These are phyloP conservation scores for Drosophila saltans DNA, from an alignment of 1,140 invertebrate genomes.

Conservation along the genomic window DNA sequence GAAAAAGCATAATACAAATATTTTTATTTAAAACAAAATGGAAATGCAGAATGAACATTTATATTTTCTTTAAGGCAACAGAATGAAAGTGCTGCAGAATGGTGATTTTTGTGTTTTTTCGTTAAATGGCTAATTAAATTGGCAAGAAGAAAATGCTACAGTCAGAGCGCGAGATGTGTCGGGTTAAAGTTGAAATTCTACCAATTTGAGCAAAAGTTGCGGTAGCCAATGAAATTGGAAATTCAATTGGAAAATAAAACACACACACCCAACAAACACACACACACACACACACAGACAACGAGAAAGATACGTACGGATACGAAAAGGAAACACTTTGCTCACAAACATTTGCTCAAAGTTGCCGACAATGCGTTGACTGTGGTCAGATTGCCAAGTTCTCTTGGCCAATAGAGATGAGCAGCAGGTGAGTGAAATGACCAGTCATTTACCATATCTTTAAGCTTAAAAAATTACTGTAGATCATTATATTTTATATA, in stretches of 20 bases:
- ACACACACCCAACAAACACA: constrained; percentile 9
- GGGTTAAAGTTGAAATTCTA: constrained; percentile 33
- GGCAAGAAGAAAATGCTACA: constrained; percentile 38
- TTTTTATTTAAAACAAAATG: constrained; percentile 35
- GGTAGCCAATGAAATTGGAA: constrained; percentile 61
- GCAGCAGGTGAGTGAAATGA: background rate
- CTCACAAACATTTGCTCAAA: constrained; percentile 64
- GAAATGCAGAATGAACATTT: background rate
- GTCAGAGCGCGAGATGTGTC: constrained; percentile 19
- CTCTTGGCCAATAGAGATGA: constrained; percentile 23
- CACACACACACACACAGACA: constrained; percentile 27
- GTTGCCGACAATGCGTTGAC: constrained; percentile 45
- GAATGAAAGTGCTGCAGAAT: background rate
- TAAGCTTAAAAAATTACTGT: too few species aligned
- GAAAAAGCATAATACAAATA: background rate
- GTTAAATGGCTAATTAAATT: constrained; percentile 76
- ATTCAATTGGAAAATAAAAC: constrained; percentile 67
- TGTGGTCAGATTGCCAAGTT: constrained; percentile 49
- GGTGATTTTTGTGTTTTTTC: constrained; percentile 22
- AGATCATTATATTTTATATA: too few species aligned
- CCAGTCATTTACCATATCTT: too few species aligned
- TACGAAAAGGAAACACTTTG: constrained; percentile 29
- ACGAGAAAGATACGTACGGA: constrained; percentile 21
- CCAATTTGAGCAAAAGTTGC: constrained; percentile 64
- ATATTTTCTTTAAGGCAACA: constrained; percentile 8